A percentile compares a stretch with the other conserved stretches of the same genome.
Evolutionary conservation across 2,888 invertebrate genomes (phyloP).

Genomic region (Ligdia adustata): DNA sequence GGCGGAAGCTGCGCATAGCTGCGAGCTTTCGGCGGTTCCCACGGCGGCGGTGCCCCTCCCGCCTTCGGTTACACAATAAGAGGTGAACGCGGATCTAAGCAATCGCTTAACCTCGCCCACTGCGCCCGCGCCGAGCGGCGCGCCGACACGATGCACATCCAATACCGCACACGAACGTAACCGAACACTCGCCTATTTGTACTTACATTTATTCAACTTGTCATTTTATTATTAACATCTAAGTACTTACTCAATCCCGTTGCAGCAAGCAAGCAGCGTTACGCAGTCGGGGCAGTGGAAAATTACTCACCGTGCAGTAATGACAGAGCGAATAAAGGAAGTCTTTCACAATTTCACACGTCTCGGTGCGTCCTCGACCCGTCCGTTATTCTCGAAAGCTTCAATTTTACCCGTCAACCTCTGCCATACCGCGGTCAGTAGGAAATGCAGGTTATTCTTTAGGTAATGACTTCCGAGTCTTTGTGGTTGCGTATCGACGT

Average conservation of each 20-base stretch:
- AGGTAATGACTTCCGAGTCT: slow-evolving; percentile 36
- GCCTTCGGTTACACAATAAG: slow-evolving; percentile 79
- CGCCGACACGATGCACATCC: slow-evolving; percentile 45
- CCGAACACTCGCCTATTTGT: slow-evolving; percentile 31
- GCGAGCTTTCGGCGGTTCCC: slow-evolving; percentile 82
- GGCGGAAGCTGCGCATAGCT: slow-evolving; percentile 76
- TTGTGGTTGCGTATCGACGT: slow-evolving; percentile 4
- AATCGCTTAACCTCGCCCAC: slow-evolving; percentile 84
- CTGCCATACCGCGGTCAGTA: slow-evolving; percentile 32
- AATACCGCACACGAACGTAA: slow-evolving; percentile 30
- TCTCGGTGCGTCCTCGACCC: slow-evolving; percentile 34
- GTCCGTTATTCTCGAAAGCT: slow-evolving; percentile 36
- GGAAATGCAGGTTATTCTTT: slow-evolving; percentile 36
- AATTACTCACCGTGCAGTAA: slow-evolving; percentile 31
- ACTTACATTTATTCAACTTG: slow-evolving; percentile 36
- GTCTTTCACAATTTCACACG: slow-evolving; percentile 38
- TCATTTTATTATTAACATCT: slow-evolving; percentile 30
- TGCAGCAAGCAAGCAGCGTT: slow-evolving; percentile 5
- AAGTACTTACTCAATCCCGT: slow-evolving; percentile 4
- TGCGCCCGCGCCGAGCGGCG: slow-evolving; percentile 58
- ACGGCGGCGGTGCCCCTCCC: slow-evolving; percentile 72
- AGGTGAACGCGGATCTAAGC: slow-evolving; percentile 84
- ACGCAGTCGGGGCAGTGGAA: slow-evolving; percentile 23
- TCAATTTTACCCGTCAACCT: slow-evolving; percentile 39
- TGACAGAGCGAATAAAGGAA: slow-evolving; percentile 28